phyloP scores from a whole-genome alignment of 2,797 vertebrate genomes.

The Fringilla coelebs region DNA sequence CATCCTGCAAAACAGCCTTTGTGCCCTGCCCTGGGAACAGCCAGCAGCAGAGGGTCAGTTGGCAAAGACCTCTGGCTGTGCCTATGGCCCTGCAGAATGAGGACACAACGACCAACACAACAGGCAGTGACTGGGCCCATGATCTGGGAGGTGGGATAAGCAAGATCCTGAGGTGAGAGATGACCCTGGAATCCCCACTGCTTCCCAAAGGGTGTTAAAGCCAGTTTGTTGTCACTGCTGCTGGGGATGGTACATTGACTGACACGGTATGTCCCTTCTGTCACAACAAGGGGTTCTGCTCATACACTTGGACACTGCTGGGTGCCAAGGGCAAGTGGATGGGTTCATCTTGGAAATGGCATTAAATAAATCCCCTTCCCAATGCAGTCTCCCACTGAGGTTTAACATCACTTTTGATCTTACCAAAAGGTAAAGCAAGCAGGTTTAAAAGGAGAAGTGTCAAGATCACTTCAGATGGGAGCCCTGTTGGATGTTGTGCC shows the following conservation, averaged over 20 bases:
- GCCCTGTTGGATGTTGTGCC: background rate
- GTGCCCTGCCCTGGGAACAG: background rate
- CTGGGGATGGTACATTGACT: background rate
- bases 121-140: background rate
- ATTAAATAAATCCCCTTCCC: background rate
- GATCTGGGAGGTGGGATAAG: background rate
- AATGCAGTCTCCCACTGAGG: background rate
- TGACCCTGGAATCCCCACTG: background rate
- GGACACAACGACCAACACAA: background rate
- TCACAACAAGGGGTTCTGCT: background rate
- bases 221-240: background rate
- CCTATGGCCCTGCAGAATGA: background rate
- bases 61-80: background rate
- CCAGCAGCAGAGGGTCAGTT: background rate
- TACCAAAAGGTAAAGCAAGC: background rate
- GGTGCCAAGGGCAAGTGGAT: background rate
- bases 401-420: background rate
- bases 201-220: background rate
- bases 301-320: background rate
- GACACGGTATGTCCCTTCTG: accelerated
- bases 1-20: background rate
- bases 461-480: background rate
- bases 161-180: background rate
- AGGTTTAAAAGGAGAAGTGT: background rate
- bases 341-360: background rate